Conservation (phyloP, 2,797 vertebrate species). For the Lagothrix lagotricha region DNA sequence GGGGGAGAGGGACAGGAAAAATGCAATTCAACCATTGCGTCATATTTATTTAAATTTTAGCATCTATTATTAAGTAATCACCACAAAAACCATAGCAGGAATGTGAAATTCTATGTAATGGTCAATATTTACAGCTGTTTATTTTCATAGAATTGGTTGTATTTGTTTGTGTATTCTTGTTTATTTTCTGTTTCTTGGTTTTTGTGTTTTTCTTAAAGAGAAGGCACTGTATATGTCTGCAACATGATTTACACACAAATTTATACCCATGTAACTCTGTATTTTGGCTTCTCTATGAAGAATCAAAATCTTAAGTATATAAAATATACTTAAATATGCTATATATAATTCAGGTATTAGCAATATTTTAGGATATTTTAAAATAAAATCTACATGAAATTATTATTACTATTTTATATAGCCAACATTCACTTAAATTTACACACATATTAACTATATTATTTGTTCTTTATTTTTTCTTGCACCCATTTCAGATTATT, state of each 20-base stretch:
- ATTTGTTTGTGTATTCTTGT: background rate
- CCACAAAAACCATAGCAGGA: slow-evolving; percentile 14
- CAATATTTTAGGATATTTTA: background rate
- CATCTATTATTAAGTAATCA: slow-evolving; percentile 58
- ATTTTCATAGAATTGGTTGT: background rate
- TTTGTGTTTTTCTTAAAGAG: background rate
- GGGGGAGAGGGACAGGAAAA: background rate
- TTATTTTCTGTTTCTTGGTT: background rate
- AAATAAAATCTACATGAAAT: background rate
- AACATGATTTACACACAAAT: background rate
- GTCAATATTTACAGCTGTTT: slow-evolving; percentile 17
- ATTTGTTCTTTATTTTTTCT: background rate
- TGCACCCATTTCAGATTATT: background rate
- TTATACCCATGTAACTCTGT: background rate
- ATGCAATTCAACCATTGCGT: background rate
- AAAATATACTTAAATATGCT: background rate
- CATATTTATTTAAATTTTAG: slow-evolving; percentile 11
- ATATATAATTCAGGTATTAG: background rate
- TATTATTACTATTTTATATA: slow-evolving; percentile 10
- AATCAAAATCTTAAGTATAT: background rate
- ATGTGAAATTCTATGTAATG: slow-evolving; percentile 1
- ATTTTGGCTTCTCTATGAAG: background rate
- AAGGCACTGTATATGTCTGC: background rate
- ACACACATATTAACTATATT: background rate
- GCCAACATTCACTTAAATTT: background rate